Conservation (phyloP, 2,113 vertebrate genomes). For the Cyrtonyx montezumae region DNA sequence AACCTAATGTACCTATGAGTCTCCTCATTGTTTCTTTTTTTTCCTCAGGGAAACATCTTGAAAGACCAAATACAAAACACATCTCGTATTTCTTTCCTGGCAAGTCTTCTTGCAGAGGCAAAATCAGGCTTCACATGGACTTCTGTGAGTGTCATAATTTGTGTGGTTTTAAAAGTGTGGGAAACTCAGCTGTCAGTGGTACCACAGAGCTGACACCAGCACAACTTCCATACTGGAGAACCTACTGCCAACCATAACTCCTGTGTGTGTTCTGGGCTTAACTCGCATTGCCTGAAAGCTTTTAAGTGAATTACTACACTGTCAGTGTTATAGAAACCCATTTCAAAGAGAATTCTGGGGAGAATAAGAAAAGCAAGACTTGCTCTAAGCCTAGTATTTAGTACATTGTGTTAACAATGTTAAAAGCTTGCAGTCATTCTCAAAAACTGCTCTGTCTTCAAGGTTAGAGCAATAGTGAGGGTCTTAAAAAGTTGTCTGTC, state of each 20-base stretch:
- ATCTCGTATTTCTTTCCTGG: background rate
- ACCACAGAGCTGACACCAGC: accelerated
- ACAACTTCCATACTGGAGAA: accelerated
- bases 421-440: background rate
- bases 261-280: background rate
- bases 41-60: background rate
- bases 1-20: no score
- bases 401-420: background rate
- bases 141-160: background rate
- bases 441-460: background rate
- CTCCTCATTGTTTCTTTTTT: background rate
- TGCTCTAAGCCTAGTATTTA: background rate
- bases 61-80: background rate
- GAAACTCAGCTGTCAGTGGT: background rate
- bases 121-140: background rate
- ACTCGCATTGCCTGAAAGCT: background rate
- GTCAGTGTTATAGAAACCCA: background rate
- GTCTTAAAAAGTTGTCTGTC: background rate
- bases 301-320: background rate
- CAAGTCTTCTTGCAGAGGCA: background rate
- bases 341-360: background rate
- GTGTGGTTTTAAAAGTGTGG: background rate
- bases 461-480: background rate
- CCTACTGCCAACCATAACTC: background rate
- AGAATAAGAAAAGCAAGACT: background rate